Evolutionary conservation across 2,888 invertebrate genomes (phyloP).

Genomic region (Conomelus anceps): DNA sequence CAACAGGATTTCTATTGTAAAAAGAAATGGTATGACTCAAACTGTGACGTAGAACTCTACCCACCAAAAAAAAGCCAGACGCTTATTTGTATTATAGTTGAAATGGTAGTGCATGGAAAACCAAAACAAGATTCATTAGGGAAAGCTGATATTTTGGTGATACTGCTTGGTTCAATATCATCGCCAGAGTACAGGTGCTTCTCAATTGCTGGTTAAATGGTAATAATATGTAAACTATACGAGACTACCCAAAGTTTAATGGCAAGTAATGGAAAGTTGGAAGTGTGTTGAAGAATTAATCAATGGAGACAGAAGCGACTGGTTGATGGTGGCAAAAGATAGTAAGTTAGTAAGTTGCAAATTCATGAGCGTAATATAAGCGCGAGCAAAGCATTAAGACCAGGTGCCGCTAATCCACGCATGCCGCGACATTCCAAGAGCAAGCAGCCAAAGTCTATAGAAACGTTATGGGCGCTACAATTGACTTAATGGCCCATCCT

Average conservation of each 20-base stretch:
- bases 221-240: neutral
- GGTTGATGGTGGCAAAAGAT: neutral
- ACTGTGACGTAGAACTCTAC: too few species aligned
- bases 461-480: slow-evolving; percentile 6
- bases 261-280: neutral
- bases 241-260: neutral
- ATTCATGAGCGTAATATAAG: neutral
- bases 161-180: neutral
- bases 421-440: neutral
- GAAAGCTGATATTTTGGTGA: neutral
- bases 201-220: neutral
- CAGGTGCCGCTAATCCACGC: neutral
- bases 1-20: too few species aligned
- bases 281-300: neutral
- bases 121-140: too few species aligned
- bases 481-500: slow-evolving; percentile 10
- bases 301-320: neutral
- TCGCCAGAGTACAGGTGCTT: neutral
- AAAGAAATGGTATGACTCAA: too few species aligned
- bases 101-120: too few species aligned
- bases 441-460: neutral
- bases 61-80: too few species aligned
- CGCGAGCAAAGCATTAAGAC: neutral
- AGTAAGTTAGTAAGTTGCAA: slow-evolving; percentile 3
- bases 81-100: too few species aligned